A percentile compares a stretch with the other conserved stretches of the same genome.
phyloP scores from a whole-genome alignment of 1,140 invertebrate genomes.

The Megalonaias nervosa region DNA sequence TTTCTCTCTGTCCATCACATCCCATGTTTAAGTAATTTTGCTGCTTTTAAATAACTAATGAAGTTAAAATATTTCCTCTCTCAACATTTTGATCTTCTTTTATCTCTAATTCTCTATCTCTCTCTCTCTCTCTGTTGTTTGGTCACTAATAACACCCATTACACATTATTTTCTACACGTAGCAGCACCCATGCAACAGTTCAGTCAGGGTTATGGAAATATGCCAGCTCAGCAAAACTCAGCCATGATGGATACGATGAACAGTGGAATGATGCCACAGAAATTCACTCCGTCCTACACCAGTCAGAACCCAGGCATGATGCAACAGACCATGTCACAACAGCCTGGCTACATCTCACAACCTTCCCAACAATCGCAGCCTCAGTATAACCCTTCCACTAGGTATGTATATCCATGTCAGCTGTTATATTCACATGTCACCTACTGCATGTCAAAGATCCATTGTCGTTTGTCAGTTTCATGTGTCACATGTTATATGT shows the following conservation, averaged over 20 bases:
- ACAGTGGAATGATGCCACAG: slow-evolving; percentile 55
- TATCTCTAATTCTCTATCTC: background rate
- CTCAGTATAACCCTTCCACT: slow-evolving; percentile 45
- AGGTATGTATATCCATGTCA: slow-evolving; percentile 45
- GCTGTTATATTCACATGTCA: slow-evolving; percentile 48
- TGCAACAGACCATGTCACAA: slow-evolving; percentile 65
- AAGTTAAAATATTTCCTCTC: too few species aligned
- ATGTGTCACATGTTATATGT: background rate
- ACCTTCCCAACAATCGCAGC: slow-evolving; percentile 42
- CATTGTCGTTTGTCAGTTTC: background rate
- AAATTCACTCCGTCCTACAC: slow-evolving; percentile 62
- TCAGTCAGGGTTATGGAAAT: slow-evolving; percentile 25
- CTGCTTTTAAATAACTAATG: too few species aligned
- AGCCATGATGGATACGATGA: slow-evolving; percentile 56
- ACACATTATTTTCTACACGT: background rate
- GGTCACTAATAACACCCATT: too few species aligned
- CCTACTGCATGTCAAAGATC: background rate
- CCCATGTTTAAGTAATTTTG: too few species aligned
- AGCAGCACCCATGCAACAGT: slow-evolving; percentile 29
- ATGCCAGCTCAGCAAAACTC: slow-evolving; percentile 48
- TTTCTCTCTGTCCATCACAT: too few species aligned
- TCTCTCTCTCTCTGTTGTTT: background rate
- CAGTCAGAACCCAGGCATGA: slow-evolving; percentile 66
- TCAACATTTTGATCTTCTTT: too few species aligned
- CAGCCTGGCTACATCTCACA: slow-evolving; percentile 76